A percentile compares a stretch with the other conserved stretches of the same genome.
Conservation (phyloP, 1,140 invertebrate species). For the Heterodera carotae region DNA sequence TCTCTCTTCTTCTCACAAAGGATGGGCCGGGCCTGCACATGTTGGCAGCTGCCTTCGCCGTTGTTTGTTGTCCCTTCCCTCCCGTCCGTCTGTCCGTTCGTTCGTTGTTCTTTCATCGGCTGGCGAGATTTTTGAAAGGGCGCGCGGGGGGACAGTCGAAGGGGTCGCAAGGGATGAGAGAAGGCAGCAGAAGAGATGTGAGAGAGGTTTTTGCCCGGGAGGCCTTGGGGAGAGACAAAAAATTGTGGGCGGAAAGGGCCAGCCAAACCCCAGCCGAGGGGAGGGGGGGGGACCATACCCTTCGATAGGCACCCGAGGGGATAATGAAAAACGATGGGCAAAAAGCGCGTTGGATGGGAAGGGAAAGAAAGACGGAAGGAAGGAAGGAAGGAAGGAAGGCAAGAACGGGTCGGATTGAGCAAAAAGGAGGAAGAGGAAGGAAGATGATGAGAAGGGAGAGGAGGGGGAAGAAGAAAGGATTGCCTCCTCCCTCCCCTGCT, state of each 20-base stretch:
- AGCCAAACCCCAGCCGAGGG: background rate
- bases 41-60: background rate
- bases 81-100: too few relatives aligned
- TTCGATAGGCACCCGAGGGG: background rate
- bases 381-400: background rate
- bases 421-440: background rate
- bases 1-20: background rate
- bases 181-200: background rate
- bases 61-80: conserved; percentile 2
- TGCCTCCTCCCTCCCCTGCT: too few relatives aligned
- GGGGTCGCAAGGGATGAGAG: too few relatives aligned
- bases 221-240: background rate
- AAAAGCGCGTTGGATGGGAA: background rate
- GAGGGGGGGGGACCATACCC: background rate
- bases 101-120: background rate
- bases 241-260: background rate
- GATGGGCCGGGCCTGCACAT: background rate
- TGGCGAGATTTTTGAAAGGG: background rate
- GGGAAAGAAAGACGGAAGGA: background rate
- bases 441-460: background rate
- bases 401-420: background rate
- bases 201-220: background rate
- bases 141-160: too few relatives aligned
- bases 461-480: background rate
- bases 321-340: background rate